Conservation (phyloP, 2,888 invertebrate genomes). For the Ochropleura leucogaster region DNA sequence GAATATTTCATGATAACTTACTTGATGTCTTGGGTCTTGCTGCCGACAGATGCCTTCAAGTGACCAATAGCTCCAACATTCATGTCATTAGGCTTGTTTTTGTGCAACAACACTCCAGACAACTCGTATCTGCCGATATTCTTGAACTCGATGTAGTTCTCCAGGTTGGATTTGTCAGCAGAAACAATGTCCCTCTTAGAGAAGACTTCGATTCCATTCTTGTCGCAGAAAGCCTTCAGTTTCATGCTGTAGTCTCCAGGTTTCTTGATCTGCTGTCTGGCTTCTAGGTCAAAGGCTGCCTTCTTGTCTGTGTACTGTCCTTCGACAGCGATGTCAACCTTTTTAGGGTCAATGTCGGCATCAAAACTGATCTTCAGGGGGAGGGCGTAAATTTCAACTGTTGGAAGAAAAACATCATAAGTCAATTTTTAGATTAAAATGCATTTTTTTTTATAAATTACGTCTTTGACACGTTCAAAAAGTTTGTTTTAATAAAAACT, state of each 20-base stretch:
- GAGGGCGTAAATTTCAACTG: constrained; percentile 90
- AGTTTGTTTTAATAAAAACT: neutral
- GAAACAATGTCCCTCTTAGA: constrained; percentile 90
- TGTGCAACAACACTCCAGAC: constrained; percentile 90
- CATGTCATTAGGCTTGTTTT: constrained; percentile 88
- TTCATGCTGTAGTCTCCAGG: constrained; percentile 85
- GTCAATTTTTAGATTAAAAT: neutral
- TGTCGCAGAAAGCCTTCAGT: constrained; percentile 75
- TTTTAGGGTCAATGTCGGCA: constrained; percentile 90
- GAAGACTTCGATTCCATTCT: constrained; percentile 85
- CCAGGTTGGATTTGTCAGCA: constrained; percentile 91
- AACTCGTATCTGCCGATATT: constrained; percentile 92
- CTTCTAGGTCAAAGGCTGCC: constrained; percentile 91
- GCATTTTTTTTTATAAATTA: neutral
- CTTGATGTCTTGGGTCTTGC: constrained; percentile 90
- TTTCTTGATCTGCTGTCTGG: constrained; percentile 85
- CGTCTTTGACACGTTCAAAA: neutral
- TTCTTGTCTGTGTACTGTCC: constrained; percentile 91
- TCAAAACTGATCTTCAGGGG: constrained; percentile 89
- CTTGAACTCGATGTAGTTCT: constrained; percentile 90
- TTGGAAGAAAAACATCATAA: constrained; percentile 29
- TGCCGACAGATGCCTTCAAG: constrained; percentile 87
- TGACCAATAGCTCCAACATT: constrained; percentile 90
- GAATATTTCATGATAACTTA: constrained; percentile 73
- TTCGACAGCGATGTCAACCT: constrained; percentile 90